A percentile compares a stretch with the other conserved stretches of the same genome.
Evolutionary conservation across 1,140 invertebrate species (phyloP).

Genomic region (Eriosoma lanigerum): DNA sequence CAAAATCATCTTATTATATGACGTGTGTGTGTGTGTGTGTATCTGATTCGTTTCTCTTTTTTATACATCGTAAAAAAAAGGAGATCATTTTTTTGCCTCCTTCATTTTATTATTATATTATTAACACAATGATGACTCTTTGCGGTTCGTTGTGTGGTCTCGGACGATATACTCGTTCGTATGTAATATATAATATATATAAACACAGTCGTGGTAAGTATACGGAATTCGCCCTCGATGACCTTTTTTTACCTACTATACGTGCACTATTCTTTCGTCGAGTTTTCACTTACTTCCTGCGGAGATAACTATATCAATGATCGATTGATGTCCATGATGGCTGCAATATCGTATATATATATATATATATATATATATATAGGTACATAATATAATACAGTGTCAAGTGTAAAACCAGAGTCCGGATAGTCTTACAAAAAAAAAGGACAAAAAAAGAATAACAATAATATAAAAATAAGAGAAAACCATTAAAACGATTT

Average conservation of each 20-base stretch:
- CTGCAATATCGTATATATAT: too few relatives aligned
- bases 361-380: too few relatives aligned
- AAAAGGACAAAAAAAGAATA: not conserved
- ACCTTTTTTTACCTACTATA: constrained; percentile 18
- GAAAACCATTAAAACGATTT: constrained; percentile 30
- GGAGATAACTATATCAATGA: constrained; percentile 21
- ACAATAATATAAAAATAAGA: not conserved
- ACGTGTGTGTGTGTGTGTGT: not conserved
- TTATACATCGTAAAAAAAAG: constrained; percentile 1
- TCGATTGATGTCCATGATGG: not conserved
- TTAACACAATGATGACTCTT: constrained; percentile 32
- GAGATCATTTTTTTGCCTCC: constrained; percentile 34
- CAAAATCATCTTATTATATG: not conserved
- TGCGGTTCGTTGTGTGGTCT: constrained; percentile 46
- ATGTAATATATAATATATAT: too few relatives aligned
- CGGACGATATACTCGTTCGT: not conserved
- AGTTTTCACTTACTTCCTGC: constrained; percentile 50
- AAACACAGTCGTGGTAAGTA: not conserved
- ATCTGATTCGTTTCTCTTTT: not conserved
- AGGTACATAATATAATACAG: not conserved
- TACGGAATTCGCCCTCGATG: constrained; percentile 19
- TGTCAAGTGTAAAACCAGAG: not conserved
- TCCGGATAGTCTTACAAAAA: not conserved
- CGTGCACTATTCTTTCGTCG: constrained; percentile 6
- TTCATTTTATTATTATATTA: constrained; percentile 20